Evolutionary conservation across 2,113 vertebrate species (phyloP), one percentile per base, ranked within the genome.

Genomic region (Melanerpes aurifrons): DNA sequence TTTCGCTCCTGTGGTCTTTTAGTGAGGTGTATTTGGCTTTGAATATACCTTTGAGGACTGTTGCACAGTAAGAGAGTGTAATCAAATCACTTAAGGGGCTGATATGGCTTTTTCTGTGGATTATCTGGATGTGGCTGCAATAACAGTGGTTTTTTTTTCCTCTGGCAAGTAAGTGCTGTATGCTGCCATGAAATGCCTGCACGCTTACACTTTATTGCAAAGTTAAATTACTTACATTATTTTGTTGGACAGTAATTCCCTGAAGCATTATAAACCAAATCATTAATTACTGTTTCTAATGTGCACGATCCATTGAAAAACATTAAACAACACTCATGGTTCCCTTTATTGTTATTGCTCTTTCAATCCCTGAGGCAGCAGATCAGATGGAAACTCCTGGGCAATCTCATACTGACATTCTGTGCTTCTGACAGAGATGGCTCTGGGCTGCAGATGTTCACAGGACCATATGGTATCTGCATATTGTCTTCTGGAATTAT

Each of bases 231-330:
- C 92, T 93, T 89, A 77, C 68, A 79, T 97, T 96, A 97, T 97
- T 97, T 96, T 95, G 86, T 94, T 80, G 97, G 97, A 89, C 96
- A 97, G 88, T 91, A 92, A 97, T 89, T 97, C 96, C 96, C 97
- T 6, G 17, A 92, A 96, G 97, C 94, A 76, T 94, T 93, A 93
- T 97, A 96, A 97, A 96, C 91, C 90, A 96, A 96, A 97, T 92
- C 95, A 97, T 97, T 97, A 97, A 97, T 98, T 97, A 97, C 96
- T 90, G 32, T 78, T 92, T 74, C 11, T 47, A 97, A 95, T 96
- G 90, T 91, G 83, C 62, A 43, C 1, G 8, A 96, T 93, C 92
- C 96, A 94, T 86, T 92, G 96, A 88, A 96, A 96, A 95, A 86
- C 94, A 96, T 95, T 97, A 97, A 97, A 93, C 83, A 95, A 84